These are phyloP conservation scores for Empis livida DNA, from an alignment of 2,888 invertebrate genomes.

Conservation along the genomic window DNA sequence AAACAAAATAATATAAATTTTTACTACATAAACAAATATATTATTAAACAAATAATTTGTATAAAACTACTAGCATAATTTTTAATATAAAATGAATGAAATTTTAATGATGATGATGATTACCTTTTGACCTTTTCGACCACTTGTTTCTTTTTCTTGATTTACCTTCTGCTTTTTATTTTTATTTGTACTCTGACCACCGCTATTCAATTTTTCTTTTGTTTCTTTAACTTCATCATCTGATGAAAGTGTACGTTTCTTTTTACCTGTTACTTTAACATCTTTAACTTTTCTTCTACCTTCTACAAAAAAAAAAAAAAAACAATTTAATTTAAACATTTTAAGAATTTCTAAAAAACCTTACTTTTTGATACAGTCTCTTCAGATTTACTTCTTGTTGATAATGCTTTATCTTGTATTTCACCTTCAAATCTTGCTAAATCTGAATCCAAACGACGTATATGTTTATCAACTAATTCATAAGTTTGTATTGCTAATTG, in stretches of 20 bases:
- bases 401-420: conserved; percentile 86
- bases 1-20: too few species aligned
- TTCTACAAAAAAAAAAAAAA: conserved; percentile 36
- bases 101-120: conserved; percentile 18
- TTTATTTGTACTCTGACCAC: conserved; percentile 30
- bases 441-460: conserved; percentile 88
- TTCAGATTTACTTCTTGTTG: conserved; percentile 56
- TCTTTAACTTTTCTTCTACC: conserved; percentile 59
- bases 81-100: conserved; percentile 8
- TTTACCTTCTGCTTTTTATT: conserved; percentile 39
- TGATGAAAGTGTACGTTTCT: conserved; percentile 41
- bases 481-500: conserved; percentile 96
- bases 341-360: not conserved
- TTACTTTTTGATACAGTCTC: conserved; percentile 47
- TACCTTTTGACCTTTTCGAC: conserved; percentile 38
- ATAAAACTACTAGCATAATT: too few species aligned
- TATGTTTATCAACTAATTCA: conserved; percentile 96
- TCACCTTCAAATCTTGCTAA: conserved; percentile 93
- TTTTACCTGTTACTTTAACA: conserved; percentile 43
- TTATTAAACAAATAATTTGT: too few species aligned
- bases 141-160: conserved; percentile 36
- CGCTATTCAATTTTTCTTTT: conserved; percentile 7
- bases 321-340: too few species aligned
- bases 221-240: conserved; percentile 25
- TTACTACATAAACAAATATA: too few species aligned